These are phyloP conservation scores for Chamaetylas fuelleborni DNA, from an alignment of 2,113 vertebrate genomes.

Conservation along the genomic window DNA sequence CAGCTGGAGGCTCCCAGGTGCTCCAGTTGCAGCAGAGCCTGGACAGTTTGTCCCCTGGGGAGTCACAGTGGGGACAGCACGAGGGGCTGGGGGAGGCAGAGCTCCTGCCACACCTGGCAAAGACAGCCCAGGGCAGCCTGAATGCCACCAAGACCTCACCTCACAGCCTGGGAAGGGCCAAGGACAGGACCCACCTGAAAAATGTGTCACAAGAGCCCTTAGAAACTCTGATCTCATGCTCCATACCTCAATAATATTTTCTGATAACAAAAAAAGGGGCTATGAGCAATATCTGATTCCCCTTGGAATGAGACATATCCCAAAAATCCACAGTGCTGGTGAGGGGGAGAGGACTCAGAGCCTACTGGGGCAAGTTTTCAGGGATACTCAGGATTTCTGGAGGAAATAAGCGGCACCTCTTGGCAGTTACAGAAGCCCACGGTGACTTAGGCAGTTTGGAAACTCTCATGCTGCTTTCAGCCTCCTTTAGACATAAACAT, in stretches of 20 bases:
- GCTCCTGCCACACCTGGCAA: not conserved
- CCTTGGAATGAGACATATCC: not conserved
- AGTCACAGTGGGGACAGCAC: rapidly evolving
- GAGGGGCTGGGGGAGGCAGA: not conserved
- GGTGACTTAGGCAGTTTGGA: not conserved
- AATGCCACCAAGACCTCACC: not conserved
- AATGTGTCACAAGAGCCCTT: rapidly evolving
- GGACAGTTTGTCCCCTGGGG: not conserved
- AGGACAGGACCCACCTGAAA: not conserved
- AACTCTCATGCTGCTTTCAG: not conserved
- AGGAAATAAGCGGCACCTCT: rapidly evolving
- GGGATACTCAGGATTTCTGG: not conserved
- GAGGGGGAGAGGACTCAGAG: not conserved
- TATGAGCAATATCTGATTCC: not conserved
- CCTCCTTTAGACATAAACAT: not conserved
- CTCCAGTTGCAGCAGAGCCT: not conserved
- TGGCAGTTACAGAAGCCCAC: not conserved
- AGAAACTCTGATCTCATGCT: rapidly evolving
- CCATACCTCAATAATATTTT: not conserved
- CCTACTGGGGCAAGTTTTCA: not conserved
- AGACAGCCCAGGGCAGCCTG: not conserved
- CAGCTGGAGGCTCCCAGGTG: not conserved
- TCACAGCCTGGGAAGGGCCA: not conserved
- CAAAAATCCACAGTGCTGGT: not conserved
- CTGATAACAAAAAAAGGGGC: not conserved